Evolutionary conservation across 2,888 invertebrate species (phyloP), one percentile per base, ranked within the genome.

Genomic region (Hirtodrosophila trivittata): DNA sequence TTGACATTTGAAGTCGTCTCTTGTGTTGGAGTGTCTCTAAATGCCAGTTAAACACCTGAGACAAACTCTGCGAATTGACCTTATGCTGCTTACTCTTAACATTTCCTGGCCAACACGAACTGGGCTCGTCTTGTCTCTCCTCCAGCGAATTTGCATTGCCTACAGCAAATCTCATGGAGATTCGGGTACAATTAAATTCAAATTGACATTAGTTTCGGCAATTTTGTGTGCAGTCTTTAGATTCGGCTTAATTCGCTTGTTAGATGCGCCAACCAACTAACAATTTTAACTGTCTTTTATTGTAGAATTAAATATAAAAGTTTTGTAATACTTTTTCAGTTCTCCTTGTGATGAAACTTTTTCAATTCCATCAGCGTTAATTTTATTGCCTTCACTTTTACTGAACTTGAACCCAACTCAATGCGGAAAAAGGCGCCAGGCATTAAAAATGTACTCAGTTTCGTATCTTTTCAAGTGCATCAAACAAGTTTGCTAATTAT

Each of bases 401-500:
- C 13, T 47, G 45, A 60, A 55, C 73, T 60, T 72, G 68, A 58
- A 56, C 41, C 54, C 47, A 33, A 50, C 35, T 58, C 69, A 73
- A 62, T 26, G 55, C 37, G 67, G 56, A 76, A 66, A 38, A 21
- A 18, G 21, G 6, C 8, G 30, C 33, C 9, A 1, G 1, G 37
- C 14, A 60, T 75, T n/a, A 60, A 71, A 51, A 33, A 60, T 71
- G 43, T 1, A 56, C 25, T 21, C 18, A 28, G 1, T 28, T 28
- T 28, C 7, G 5, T 26, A 42, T 57, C 30, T 18, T 26, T 26
- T 63, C 77, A 77, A 80, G 81, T 80, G 63, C 81, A 80, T 32
- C 62, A 55, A 72, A 57, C 83, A 59, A 78, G 86, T 72, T 80
- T 76, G 26, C 66, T 69, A 78, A 86, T 83, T 80, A 65, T 59